Evolutionary conservation across 2,888 invertebrate genomes (phyloP).

Genomic region (Tupiocoris notatus): DNA sequence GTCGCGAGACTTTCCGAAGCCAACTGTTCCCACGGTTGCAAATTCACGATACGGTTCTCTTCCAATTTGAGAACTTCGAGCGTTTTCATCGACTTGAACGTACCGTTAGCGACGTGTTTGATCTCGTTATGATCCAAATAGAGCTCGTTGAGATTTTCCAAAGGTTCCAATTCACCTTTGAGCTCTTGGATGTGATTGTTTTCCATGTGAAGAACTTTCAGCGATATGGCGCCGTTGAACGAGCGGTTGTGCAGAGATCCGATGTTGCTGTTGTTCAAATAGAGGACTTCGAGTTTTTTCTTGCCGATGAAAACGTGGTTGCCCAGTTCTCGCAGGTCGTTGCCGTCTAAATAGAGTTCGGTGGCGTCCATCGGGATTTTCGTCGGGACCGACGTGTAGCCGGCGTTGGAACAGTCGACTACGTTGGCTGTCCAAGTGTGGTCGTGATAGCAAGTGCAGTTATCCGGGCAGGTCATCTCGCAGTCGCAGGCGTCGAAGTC

Average conservation of each 20-base stretch:
- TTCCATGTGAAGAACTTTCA: slow-evolving; percentile 79
- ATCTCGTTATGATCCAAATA: slow-evolving; percentile 84
- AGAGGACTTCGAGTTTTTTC: slow-evolving; percentile 82
- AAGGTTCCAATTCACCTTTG: slow-evolving; percentile 81
- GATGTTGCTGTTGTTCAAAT: slow-evolving; percentile 80
- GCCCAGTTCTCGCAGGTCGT: slow-evolving; percentile 78
- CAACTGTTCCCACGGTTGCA: slow-evolving; percentile 76
- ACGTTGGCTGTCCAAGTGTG: slow-evolving; percentile 90
- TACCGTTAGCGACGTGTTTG: slow-evolving; percentile 73
- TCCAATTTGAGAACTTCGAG: slow-evolving; percentile 77
- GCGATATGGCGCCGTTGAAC: slow-evolving; percentile 76
- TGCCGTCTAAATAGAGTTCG: slow-evolving; percentile 88
- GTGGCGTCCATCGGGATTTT: slow-evolving; percentile 93
- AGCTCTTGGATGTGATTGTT: slow-evolving; percentile 77
- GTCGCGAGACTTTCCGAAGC: slow-evolving; percentile 65
- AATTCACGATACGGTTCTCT: slow-evolving; percentile 76
- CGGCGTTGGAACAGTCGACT: slow-evolving; percentile 83
- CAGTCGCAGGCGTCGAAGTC: slow-evolving; percentile 96
- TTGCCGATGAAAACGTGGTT: slow-evolving; percentile 87
- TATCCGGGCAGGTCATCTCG: slow-evolving; percentile 92
- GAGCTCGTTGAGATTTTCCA: slow-evolving; percentile 75
- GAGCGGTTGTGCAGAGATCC: slow-evolving; percentile 84
- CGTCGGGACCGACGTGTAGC: slow-evolving; percentile 73
- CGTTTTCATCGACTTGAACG: slow-evolving; percentile 73
- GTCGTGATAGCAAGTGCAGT: slow-evolving; percentile 93